phyloP scores from a whole-genome alignment of 2,888 invertebrate species.

The Entomobrya proxima region DNA sequence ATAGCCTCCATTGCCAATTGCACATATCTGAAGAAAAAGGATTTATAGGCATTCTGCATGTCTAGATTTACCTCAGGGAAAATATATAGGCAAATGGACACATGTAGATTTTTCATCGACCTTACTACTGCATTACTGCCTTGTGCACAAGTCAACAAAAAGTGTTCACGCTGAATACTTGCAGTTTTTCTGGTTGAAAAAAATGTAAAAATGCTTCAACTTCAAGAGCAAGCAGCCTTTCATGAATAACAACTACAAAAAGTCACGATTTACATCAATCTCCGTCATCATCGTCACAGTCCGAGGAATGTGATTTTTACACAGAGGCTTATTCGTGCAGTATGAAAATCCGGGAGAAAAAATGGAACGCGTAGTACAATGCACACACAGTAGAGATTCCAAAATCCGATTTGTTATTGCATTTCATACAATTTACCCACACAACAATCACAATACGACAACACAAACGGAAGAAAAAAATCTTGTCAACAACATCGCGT shows the following conservation, averaged over 20 bases:
- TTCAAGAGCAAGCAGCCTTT: too few relatives aligned
- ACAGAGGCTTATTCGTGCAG: background rate
- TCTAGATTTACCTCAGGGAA: too few relatives aligned
- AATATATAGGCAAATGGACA: too few relatives aligned
- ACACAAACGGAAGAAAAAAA: background rate
- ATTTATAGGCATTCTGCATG: too few relatives aligned
- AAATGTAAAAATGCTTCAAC: background rate
- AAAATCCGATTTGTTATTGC: too few relatives aligned
- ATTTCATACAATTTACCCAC: background rate
- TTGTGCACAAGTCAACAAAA: background rate
- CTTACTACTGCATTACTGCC: too few relatives aligned
- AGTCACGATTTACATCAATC: background rate
- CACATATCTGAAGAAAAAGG: too few relatives aligned
- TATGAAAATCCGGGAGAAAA: too few relatives aligned
- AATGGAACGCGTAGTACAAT: too few relatives aligned
- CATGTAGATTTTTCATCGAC: background rate
- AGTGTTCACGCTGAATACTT: background rate
- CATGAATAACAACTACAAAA: background rate
- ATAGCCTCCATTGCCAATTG: background rate
- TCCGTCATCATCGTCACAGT: background rate
- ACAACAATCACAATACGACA: background rate
- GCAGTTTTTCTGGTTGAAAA: background rate
- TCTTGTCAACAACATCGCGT: background rate
- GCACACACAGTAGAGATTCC: too few relatives aligned
- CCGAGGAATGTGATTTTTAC: background rate